Conservation (phyloP, 2,797 vertebrate genomes). For the Gymnoscopelus microlampas region DNA sequence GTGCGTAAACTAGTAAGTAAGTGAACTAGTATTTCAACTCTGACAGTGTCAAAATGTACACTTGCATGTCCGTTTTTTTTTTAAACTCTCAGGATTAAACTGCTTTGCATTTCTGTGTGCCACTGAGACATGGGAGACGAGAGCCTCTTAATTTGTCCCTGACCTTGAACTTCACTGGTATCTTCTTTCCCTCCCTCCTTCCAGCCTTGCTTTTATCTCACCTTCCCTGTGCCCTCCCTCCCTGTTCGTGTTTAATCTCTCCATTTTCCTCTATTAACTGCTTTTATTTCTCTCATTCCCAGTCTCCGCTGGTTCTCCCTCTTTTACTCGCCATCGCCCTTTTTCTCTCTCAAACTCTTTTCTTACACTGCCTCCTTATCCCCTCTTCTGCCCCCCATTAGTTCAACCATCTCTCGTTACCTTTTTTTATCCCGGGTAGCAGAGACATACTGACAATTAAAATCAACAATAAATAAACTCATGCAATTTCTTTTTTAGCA, state of each 20-base stretch:
- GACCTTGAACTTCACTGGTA: constrained; percentile 59
- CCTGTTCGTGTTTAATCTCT: too few species aligned
- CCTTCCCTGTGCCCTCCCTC: neutral
- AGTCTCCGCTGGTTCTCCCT: neutral
- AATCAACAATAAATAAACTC: too few species aligned
- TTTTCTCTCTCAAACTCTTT: neutral
- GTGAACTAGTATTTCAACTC: too few species aligned
- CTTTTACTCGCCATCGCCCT: neutral
- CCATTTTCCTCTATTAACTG: neutral
- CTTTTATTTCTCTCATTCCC: neutral
- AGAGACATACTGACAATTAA: too few species aligned
- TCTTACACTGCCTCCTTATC: neutral
- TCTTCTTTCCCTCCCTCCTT: constrained; percentile 34
- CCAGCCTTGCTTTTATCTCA: neutral
- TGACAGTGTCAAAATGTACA: too few species aligned
- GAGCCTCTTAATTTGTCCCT: constrained; percentile 39
- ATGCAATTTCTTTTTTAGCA: too few species aligned
- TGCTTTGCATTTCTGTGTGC: too few species aligned
- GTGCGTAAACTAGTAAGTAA: too few species aligned
- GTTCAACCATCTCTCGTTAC: too few species aligned
- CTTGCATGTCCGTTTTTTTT: too few species aligned
- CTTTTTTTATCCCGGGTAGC: too few species aligned
- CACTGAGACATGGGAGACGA: constrained; percentile 41
- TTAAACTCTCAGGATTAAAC: too few species aligned
- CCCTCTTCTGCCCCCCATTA: neutral